Base-by-base conservation (phyloP, 2,797 vertebrate genomes). In the Cygnus olor region DNA sequence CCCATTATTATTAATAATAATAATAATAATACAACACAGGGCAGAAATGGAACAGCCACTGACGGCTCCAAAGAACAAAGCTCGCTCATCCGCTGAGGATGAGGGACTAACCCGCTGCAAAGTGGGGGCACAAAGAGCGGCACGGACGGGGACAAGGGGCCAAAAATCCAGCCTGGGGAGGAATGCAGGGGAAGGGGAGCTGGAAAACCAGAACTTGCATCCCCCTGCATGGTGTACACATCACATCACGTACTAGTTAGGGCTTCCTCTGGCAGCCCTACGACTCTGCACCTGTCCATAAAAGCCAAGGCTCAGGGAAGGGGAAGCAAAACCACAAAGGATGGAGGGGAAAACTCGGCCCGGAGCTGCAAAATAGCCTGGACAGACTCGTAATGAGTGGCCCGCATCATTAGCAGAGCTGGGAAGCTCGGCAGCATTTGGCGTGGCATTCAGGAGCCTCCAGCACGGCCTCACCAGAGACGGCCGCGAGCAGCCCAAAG, bases 1-100 rank as follows among this genome's bases (percentile, higher is more conserved):
- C 95, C 92, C 80, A 91, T 89, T 94, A 66, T 96, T 94, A 66
- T 96, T 93, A 84, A 86, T 96, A 95, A 82, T 93, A 97, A 93
- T 94, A 94, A 91, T 84, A 93, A 95, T 89, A 93, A 77, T 72
- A 74, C 81, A 81, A 93, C 38, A 65, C 66, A 66, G 79, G 79
- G 87, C 93, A 93, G 89, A 95, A 95, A 96, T 73, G 91, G 90
- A 95, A 91, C 27, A 32, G 73, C 64, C 76, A 63, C 1, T 5
- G 74, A 86, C 32, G 12, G 76, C 4, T 30, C 80, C 74, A 63
- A 89, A 65, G 69, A 3, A 0, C 42, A 84, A 92, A 88, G 81
- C 58, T 77, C 44, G 34, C 78, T 95, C 89, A 61, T 76, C 70
- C 53, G 71, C 58, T 4, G 1, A 82, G 74, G 68, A 90, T 88